Conservation (phyloP, 2,797 vertebrate species). For the Lagorchestes hirsutus region DNA sequence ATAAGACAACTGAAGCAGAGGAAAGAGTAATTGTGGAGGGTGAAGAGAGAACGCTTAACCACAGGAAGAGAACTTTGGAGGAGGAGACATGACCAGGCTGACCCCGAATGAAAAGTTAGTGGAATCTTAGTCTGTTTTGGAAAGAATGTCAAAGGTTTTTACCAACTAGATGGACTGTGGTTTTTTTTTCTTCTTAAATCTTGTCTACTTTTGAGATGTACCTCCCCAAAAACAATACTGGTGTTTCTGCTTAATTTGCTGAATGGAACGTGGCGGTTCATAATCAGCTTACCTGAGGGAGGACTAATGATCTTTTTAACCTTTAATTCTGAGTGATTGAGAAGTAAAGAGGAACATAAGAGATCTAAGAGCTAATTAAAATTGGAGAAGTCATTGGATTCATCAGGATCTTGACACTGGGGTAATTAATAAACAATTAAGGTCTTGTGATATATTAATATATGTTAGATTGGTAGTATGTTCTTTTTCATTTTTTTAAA, state of each 20-base stretch:
- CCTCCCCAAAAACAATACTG: background rate
- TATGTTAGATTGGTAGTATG: background rate
- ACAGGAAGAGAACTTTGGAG: background rate
- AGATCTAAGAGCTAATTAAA: background rate
- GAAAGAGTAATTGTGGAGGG: background rate
- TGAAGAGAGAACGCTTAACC: background rate
- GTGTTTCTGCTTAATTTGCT: background rate
- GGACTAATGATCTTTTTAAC: background rate
- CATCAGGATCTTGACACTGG: background rate
- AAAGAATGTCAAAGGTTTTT: background rate
- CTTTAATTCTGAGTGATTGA: background rate
- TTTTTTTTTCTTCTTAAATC: too few species aligned
- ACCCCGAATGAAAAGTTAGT: background rate
- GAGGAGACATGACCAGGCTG: background rate
- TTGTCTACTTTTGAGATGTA: background rate
- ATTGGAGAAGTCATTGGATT: background rate
- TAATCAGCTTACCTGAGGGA: background rate
- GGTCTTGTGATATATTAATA: background rate
- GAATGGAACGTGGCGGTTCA: background rate
- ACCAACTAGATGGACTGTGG: background rate
- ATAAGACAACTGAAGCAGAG: background rate
- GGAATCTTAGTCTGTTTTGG: too few species aligned
- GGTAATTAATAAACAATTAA: background rate
- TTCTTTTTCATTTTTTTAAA: background rate
- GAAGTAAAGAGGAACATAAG: background rate